These are phyloP conservation scores for Amorpha juglandis DNA, from an alignment of 2,888 invertebrate species.

Conservation along the genomic window DNA sequence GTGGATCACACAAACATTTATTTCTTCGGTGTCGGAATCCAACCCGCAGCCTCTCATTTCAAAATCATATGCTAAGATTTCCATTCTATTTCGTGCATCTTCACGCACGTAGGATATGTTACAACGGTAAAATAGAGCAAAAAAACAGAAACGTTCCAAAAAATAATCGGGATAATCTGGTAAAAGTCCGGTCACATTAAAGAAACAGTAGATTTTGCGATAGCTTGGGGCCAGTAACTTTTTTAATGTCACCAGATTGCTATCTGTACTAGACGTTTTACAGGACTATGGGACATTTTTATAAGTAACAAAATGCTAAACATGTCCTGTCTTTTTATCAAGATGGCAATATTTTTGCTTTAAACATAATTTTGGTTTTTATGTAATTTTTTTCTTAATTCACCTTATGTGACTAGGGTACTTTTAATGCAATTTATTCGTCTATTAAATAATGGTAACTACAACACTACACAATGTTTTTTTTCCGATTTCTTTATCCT, in stretches of 20 bases:
- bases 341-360: not conserved
- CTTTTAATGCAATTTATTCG: not conserved
- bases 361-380: too few relatives aligned
- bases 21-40: too few relatives aligned
- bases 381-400: too few relatives aligned
- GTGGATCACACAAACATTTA: too few relatives aligned
- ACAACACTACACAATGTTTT: too few relatives aligned
- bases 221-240: constrained; percentile 13
- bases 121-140: constrained; percentile 18
- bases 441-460: too few relatives aligned
- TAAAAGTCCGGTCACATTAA: constrained; percentile 21
- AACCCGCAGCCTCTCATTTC: too few relatives aligned
- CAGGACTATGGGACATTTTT: constrained; percentile 12
- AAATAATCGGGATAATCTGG: constrained; percentile 16
- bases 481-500: too few relatives aligned
- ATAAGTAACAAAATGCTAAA: not conserved
- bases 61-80: not conserved
- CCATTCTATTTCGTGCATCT: not conserved
- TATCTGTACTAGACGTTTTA: constrained; percentile 21
- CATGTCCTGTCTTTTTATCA: constrained; percentile 1
- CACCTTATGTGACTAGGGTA: not conserved
- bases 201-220: constrained; percentile 22
- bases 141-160: constrained; percentile 4
- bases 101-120: not conserved
- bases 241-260: constrained; percentile 21